Conservation (phyloP, 2,113 vertebrate species). For the Corvus moneduloides region DNA sequence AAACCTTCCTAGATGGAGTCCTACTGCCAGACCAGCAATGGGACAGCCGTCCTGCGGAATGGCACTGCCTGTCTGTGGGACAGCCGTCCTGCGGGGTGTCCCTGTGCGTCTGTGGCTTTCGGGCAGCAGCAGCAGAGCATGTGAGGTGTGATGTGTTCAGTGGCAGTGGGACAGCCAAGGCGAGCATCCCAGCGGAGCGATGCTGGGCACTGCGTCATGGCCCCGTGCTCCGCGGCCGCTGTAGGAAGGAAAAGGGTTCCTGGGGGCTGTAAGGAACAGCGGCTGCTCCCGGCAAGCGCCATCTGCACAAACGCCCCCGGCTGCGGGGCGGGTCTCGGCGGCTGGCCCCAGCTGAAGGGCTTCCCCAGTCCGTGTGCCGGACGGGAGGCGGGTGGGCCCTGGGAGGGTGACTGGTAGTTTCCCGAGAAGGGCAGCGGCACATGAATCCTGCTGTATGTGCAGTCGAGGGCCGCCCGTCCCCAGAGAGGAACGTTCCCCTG, state of each 20-base stretch:
- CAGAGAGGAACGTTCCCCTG: rapidly evolving
- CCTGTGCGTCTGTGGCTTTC: no score
- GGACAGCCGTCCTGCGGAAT: neutral
- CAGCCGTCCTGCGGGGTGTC: neutral
- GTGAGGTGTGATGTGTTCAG: rapidly evolving
- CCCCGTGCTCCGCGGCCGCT: rapidly evolving
- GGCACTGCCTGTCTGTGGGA: no score
- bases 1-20: no score
- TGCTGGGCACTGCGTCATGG: rapidly evolving
- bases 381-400: rapidly evolving
- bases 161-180: rapidly evolving
- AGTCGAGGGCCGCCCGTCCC: rapidly evolving
- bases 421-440: neutral
- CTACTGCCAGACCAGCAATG: neutral
- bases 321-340: rapidly evolving
- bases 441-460: rapidly evolving
- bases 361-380: rapidly evolving
- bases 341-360: rapidly evolving
- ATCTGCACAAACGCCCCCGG: rapidly evolving
- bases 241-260: rapidly evolving
- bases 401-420: rapidly evolving
- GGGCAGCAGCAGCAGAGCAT: rapidly evolving
- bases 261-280: no score
- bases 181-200: rapidly evolving
- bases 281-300: neutral